Percentiles rank a stretch among this genome's conserved stretches.
Evolutionary conservation across 30 jellyfish, hydroid and myxozoan genomes (phyloP).

Genomic region (Cassiopea andromeda): DNA sequence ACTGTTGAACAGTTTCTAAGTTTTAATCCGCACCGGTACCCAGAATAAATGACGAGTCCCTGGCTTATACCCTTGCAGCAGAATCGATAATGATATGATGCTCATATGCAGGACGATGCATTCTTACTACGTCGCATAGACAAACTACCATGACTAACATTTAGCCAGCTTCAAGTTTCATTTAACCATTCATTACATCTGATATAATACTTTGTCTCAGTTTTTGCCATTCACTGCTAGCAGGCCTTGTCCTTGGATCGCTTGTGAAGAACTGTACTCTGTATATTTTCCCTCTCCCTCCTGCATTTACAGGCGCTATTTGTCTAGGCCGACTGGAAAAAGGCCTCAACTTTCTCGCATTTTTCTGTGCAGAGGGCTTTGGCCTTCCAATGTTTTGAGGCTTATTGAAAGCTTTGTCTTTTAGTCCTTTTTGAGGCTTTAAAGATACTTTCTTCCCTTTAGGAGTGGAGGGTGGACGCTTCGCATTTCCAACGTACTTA

Average conservation of each 20-base stretch:
- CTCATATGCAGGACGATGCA: too few species aligned
- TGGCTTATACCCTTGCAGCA: too few species aligned
- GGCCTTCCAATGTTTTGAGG: background rate
- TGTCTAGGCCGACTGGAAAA: background rate
- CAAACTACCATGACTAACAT: too few species aligned
- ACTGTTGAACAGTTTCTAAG: too few species aligned
- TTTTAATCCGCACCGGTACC: too few species aligned
- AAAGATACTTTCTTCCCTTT: constrained; percentile 44
- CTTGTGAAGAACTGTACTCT: constrained; percentile 50
- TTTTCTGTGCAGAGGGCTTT: background rate
- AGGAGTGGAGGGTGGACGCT: constrained; percentile 22
- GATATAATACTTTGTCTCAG: constrained; percentile 38
- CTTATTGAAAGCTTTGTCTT: constrained; percentile 15
- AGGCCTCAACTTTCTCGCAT: background rate
- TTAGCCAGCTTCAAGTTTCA: too few species aligned
- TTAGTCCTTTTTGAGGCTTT: constrained; percentile 41
- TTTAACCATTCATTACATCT: constrained; percentile 21
- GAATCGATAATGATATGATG: too few species aligned
- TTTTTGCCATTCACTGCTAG: constrained; percentile 32
- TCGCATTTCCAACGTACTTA: constrained; percentile 16
- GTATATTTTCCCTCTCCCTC: background rate
- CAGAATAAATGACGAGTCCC: too few species aligned
- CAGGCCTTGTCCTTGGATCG: constrained; percentile 40
- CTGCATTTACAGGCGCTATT: constrained; percentile 1
- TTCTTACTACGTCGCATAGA: too few species aligned